These are phyloP conservation scores for Heliocidaris tuberculata DNA, from an alignment of 35 echinoderm and acorn worm genomes.

Conservation along the genomic window DNA sequence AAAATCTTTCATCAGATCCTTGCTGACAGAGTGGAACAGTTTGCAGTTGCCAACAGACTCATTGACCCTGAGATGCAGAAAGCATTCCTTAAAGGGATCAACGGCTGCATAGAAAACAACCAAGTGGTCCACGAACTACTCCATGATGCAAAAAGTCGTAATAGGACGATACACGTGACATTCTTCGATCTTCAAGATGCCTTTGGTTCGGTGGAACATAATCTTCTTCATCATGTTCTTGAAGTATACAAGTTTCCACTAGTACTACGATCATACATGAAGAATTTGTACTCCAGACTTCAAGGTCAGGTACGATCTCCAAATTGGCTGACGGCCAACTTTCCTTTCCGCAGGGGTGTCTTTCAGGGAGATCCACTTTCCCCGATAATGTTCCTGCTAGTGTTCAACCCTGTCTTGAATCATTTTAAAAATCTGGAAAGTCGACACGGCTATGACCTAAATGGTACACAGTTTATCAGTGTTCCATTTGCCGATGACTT, in stretches of 20 bases:
- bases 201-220: slow-evolving; percentile 57
- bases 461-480: slow-evolving; percentile 39
- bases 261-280: slow-evolving; percentile 33
- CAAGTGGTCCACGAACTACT: slow-evolving; percentile 64
- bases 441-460: slow-evolving; percentile 35
- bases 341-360: slow-evolving; percentile 51
- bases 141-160: slow-evolving; percentile 37
- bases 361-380: slow-evolving; percentile 65
- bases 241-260: slow-evolving; percentile 34
- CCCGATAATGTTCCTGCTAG: slow-evolving; percentile 48
- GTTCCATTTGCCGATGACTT: slow-evolving; percentile 63
- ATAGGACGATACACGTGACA: slow-evolving; percentile 54
- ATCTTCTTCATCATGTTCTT: slow-evolving; percentile 45
- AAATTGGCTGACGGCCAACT: not conserved
- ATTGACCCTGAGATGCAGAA: slow-evolving; percentile 45
- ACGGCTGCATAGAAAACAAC: slow-evolving; percentile 56
- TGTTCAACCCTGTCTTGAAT: slow-evolving; percentile 52
- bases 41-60: slow-evolving; percentile 23
- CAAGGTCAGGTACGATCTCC: slow-evolving; percentile 42
- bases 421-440: slow-evolving; percentile 39
- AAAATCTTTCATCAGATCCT: slow-evolving; percentile 64
- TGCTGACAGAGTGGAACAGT: slow-evolving; percentile 36
- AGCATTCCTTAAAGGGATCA: slow-evolving; percentile 57
- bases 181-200: slow-evolving; percentile 57
- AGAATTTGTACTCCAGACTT: slow-evolving; percentile 49